Percentiles rank a stretch among this genome's conserved stretches.
phyloP scores from a whole-genome alignment of 2,888 invertebrate genomes.

The Antitype chi region DNA sequence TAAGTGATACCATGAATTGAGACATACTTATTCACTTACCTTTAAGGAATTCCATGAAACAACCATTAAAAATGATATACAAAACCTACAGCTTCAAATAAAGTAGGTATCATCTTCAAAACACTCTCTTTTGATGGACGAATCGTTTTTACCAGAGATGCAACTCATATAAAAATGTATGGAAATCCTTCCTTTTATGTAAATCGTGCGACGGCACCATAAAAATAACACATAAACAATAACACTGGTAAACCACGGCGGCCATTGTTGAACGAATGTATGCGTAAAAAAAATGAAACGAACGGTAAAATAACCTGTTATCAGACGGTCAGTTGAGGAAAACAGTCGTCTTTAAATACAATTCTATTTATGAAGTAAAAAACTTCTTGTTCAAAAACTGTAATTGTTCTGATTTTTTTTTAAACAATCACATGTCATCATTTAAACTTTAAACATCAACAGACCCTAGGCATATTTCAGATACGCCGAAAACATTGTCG shows the following conservation, averaged over 20 bases:
- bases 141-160: conserved; percentile 31
- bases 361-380: background rate
- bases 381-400: background rate
- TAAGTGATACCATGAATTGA: conserved; percentile 21
- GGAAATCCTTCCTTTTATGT: conserved; percentile 57
- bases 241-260: conserved; percentile 58
- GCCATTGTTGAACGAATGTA: conserved; percentile 51
- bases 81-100: conserved; percentile 16
- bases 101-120: conserved; percentile 14
- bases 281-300: conserved; percentile 51
- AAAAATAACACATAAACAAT: conserved; percentile 64
- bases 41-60: conserved; percentile 38
- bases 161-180: conserved; percentile 43
- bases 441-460: background rate
- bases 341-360: conserved; percentile 16
- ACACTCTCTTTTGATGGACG: conserved; percentile 13
- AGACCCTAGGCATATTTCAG: background rate
- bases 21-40: conserved; percentile 14
- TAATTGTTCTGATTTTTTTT: background rate
- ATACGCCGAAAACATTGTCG: background rate
- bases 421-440: background rate
- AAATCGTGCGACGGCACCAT: conserved; percentile 51
- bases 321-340: conserved; percentile 32
- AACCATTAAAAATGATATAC: conserved; percentile 8
- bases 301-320: conserved; percentile 59